Conservation (phyloP, 2,797 vertebrate genomes). For the Valencia hispanica region DNA sequence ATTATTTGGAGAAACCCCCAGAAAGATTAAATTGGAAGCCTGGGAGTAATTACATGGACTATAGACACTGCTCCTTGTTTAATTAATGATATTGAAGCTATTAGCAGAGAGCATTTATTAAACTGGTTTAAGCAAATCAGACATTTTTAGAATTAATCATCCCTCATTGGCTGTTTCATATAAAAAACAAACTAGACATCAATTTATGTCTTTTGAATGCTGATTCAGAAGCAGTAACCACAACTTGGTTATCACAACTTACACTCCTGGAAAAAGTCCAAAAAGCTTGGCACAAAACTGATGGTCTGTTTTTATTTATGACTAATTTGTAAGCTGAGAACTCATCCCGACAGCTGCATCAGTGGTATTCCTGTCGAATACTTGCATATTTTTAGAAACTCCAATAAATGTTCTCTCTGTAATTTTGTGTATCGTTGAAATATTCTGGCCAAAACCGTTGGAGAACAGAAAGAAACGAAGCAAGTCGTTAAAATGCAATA, state of each 20-base stretch:
- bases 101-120: background rate
- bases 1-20: background rate
- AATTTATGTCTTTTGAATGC: background rate
- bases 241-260: slow-evolving; percentile 16
- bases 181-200: background rate
- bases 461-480: slow-evolving; percentile 26
- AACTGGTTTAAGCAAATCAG: background rate
- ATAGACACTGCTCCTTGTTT: background rate
- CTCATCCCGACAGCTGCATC: slow-evolving; percentile 28
- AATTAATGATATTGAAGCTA: background rate
- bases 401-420: background rate
- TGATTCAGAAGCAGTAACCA: slow-evolving; percentile 10
- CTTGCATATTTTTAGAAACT: slow-evolving; percentile 4
- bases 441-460: slow-evolving; percentile 17
- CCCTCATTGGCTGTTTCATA: background rate
- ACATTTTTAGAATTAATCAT: background rate
- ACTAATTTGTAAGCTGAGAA: slow-evolving; percentile 23
- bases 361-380: slow-evolving; percentile 5
- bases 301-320: slow-evolving; percentile 26
- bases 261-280: background rate
- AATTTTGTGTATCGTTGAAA: background rate
- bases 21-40: background rate
- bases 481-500: slow-evolving; percentile 60
- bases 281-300: slow-evolving; percentile 15
- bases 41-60: background rate